These are phyloP conservation scores for Archilochus colubris DNA, from an alignment of 2,113 vertebrate genomes.

Conservation along the genomic window DNA sequence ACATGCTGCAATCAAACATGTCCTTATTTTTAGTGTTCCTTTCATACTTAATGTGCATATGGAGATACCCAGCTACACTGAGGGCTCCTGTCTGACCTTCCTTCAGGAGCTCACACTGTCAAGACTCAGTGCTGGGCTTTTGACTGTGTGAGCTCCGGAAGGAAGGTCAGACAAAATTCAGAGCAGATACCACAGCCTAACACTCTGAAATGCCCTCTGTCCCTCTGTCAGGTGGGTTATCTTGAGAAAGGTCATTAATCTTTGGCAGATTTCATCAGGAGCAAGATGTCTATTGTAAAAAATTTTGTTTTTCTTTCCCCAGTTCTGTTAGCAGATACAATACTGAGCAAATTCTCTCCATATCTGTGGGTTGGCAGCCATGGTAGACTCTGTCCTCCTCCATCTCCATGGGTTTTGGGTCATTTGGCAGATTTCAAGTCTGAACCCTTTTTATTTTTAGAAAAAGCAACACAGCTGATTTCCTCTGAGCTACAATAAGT, in stretches of 20 bases:
- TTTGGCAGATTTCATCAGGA: neutral
- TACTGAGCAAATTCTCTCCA: constrained; percentile 11
- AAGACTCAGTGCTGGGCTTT: neutral
- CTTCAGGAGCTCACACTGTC: no score
- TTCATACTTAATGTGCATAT: neutral
- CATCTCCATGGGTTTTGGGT: neutral
- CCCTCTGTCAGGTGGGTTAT: neutral
- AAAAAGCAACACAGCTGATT: neutral
- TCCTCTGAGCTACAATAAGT: neutral
- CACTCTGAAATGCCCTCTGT: neutral
- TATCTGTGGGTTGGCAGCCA: constrained; percentile 6
- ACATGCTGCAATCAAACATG: neutral
- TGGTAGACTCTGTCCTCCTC: neutral
- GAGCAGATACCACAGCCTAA: neutral
- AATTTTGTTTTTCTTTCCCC: neutral
- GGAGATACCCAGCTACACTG: neutral
- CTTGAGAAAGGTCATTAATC: neutral
- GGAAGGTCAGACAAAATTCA: neutral
- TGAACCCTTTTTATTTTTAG: neutral
- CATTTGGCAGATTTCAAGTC: neutral
- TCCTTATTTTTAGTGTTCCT: neutral
- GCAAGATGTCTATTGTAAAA: neutral
- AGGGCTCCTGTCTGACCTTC: neutral
- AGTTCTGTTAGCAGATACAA: neutral
- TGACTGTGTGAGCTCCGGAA: neutral